Conservation (phyloP, 2,888 invertebrate species). For the Morpho deidamia region DNA sequence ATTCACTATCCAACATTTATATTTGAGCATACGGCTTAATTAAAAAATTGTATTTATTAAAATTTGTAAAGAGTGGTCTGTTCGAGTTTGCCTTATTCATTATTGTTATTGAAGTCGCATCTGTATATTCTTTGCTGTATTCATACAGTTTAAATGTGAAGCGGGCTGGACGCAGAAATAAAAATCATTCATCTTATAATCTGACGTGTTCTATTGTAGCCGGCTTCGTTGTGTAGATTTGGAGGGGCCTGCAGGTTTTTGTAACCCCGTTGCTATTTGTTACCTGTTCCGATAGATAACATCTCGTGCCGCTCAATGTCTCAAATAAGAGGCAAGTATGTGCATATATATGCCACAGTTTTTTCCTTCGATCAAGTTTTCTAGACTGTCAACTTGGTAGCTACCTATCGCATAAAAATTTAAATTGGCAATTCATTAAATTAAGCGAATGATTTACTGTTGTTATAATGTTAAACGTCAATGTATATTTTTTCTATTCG, state of each 20-base stretch:
- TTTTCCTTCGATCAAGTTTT: conserved; percentile 25
- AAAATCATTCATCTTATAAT: conserved; percentile 75
- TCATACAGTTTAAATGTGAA: conserved; percentile 10
- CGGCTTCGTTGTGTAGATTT: conserved; percentile 39
- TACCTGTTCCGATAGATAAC: conserved; percentile 28
- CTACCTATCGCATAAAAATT: conserved; percentile 23
- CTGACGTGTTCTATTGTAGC: conserved; percentile 71
- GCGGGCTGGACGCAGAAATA: conserved; percentile 37
- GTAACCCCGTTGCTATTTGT: conserved; percentile 29
- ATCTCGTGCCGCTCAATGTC: conserved; percentile 20
- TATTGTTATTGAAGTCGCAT: conserved; percentile 1
- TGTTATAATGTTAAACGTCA: neutral
- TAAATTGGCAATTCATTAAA: conserved; percentile 23
- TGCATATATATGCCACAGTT: conserved; percentile 19
- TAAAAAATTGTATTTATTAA: conserved; percentile 34
- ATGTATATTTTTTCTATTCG: neutral
- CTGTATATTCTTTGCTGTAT: conserved; percentile 3
- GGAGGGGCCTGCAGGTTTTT: conserved; percentile 31
- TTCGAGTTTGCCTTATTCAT: conserved; percentile 31
- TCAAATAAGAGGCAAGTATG: conserved; percentile 18
- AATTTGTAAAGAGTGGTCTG: conserved; percentile 14
- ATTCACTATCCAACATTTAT: conserved; percentile 53
- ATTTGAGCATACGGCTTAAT: conserved; percentile 41
- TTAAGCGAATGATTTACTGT: conserved; percentile 13
- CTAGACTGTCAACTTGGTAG: conserved; percentile 24